Conservation (phyloP, 2,888 invertebrate genomes). For the Xestia ashworthii region DNA sequence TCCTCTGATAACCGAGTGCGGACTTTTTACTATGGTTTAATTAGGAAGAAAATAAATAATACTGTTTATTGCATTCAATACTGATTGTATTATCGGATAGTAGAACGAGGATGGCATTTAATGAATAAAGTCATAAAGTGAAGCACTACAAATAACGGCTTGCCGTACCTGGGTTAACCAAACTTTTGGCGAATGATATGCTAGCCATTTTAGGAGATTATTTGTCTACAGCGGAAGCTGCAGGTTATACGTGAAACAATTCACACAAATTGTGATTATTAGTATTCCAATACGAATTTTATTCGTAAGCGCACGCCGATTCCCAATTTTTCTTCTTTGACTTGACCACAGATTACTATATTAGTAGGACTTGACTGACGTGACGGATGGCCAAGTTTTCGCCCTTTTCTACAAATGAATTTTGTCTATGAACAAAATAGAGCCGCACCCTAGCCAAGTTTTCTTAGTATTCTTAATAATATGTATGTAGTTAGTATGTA, state of each 20-base stretch:
- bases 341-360: too few species aligned
- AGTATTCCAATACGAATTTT: conserved; percentile 19
- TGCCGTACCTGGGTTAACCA: conserved; percentile 87
- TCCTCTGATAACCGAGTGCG: conserved; percentile 62
- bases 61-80: background rate
- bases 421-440: conserved; percentile 26
- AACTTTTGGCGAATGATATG: conserved; percentile 87
- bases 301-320: conserved; percentile 34
- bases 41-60: background rate
- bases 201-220: conserved; percentile 80
- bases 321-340: conserved; percentile 24
- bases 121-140: background rate
- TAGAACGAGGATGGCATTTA: background rate
- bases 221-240: conserved; percentile 70
- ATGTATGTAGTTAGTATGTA: background rate
- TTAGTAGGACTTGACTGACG: too few species aligned
- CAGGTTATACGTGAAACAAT: conserved; percentile 30
- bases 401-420: background rate
- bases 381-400: conserved; percentile 27
- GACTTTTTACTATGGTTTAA: background rate
- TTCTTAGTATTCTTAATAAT: conserved; percentile 9
- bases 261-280: conserved; percentile 17
- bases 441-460: conserved; percentile 26
- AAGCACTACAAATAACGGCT: background rate
- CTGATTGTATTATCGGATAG: background rate